phyloP scores from a whole-genome alignment of 2,888 invertebrate genomes.

The Amiota communis region DNA sequence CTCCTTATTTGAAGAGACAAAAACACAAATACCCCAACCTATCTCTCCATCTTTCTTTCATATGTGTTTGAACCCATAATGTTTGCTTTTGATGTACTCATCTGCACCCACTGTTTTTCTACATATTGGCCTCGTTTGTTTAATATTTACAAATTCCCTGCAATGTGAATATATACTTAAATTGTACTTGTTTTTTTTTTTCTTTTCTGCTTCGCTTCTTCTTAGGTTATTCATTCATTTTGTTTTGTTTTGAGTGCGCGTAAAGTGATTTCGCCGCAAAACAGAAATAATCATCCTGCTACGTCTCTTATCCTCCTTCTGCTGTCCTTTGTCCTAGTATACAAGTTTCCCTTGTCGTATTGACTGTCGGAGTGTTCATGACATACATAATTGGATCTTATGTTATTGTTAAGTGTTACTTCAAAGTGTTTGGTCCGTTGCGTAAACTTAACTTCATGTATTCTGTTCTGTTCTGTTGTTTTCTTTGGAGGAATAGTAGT shows the following conservation, averaged over 20 bases:
- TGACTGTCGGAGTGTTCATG: neutral
- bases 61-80: neutral
- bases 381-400: slow-evolving; percentile 20
- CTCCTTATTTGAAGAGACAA: slow-evolving; percentile 1
- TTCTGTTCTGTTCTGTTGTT: too few relatives aligned
- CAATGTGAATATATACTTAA: neutral
- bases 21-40: neutral
- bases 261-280: slow-evolving; percentile 5
- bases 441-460: too few relatives aligned
- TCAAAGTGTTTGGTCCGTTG: neutral
- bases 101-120: neutral
- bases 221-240: neutral
- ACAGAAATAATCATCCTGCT: slow-evolving; percentile 14
- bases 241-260: neutral
- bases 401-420: slow-evolving; percentile 26
- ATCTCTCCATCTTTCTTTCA: neutral
- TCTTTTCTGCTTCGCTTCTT: neutral
- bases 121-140: too few relatives aligned
- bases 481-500: too few relatives aligned
- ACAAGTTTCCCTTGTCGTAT: too few relatives aligned
- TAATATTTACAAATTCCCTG: too few relatives aligned
- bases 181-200: neutral
- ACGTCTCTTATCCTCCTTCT: neutral
- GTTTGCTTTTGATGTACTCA: slow-evolving; percentile 13
- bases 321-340: neutral